Evolutionary conservation across 92 coral and sea anemone genomes (phyloP).

Genomic region (Paramuricea clavata): DNA sequence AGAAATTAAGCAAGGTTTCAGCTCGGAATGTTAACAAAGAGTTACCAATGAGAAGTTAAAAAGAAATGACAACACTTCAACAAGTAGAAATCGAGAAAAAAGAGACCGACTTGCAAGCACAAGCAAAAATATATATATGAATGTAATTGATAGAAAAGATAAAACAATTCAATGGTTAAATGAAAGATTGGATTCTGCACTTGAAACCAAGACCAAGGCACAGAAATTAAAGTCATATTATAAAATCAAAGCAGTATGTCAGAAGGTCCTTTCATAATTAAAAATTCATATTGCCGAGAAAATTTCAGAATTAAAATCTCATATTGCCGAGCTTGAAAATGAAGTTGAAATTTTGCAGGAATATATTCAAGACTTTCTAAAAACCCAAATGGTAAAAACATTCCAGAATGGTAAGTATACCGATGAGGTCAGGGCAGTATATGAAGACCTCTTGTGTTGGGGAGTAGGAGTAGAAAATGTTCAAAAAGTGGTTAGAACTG

Average conservation of each 20-base stretch:
- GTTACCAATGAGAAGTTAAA: neutral
- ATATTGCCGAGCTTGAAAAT: slow-evolving; percentile 15
- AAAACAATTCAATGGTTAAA: neutral
- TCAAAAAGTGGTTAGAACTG: slow-evolving; percentile 40
- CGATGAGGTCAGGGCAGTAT: slow-evolving; percentile 41
- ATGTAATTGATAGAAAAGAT: too few species aligned
- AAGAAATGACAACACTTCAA: neutral
- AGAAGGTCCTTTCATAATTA: neutral
- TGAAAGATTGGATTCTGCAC: neutral
- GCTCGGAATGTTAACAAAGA: slow-evolving; percentile 40
- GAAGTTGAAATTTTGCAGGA: slow-evolving; percentile 13
- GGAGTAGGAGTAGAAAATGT: slow-evolving; percentile 58
- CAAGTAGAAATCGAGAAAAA: neutral
- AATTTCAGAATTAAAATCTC: neutral
- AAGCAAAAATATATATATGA: neutral
- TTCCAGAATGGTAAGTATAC: slow-evolving; percentile 44
- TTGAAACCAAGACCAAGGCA: neutral
- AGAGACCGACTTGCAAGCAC: neutral
- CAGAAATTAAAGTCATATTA: neutral
- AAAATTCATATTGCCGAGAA: too few species aligned
- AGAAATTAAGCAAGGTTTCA: slow-evolving; percentile 9
- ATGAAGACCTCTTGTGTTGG: slow-evolving; percentile 52
- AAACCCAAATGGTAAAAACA: neutral
- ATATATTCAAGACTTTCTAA: neutral
- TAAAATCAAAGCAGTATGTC: neutral